Percentiles rank a stretch among this genome's conserved stretches.
Evolutionary conservation across 1,140 invertebrate genomes (phyloP).

Genomic region (Pogonomyrmex californicus): DNA sequence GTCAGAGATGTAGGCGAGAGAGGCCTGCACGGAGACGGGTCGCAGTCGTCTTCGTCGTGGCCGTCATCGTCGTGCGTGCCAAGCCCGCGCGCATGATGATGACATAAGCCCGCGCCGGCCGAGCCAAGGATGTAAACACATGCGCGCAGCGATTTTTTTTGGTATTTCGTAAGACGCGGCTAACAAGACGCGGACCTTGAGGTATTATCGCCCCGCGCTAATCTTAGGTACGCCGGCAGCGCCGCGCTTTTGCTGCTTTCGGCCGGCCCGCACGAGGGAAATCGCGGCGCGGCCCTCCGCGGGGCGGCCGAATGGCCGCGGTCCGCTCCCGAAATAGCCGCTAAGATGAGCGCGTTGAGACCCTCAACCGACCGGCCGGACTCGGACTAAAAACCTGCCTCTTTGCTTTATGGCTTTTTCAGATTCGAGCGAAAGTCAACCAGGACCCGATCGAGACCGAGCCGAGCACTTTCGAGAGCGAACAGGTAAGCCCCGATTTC

Average conservation of each 20-base stretch:
- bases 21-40: not conserved
- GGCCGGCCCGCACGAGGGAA: slow-evolving; percentile 50
- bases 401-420: slow-evolving; percentile 59
- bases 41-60: not conserved
- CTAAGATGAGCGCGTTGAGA: slow-evolving; percentile 31
- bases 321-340: slow-evolving; percentile 60
- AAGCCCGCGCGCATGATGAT: slow-evolving; percentile 64
- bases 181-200: slow-evolving; percentile 75
- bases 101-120: slow-evolving; percentile 70
- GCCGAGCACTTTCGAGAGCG: slow-evolving; percentile 74
- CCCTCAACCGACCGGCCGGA: not conserved
- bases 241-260: slow-evolving; percentile 37
- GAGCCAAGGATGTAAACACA: slow-evolving; percentile 76
- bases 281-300: slow-evolving; percentile 47
- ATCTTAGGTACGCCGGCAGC: slow-evolving; percentile 66
- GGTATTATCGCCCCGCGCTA: slow-evolving; percentile 76
- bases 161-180: slow-evolving; percentile 74
- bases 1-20: slow-evolving; percentile 46
- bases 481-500: slow-evolving; percentile 74
- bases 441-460: slow-evolving; percentile 75
- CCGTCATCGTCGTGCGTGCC: slow-evolving; percentile 37
- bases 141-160: slow-evolving; percentile 71
- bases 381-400: slow-evolving; percentile 17
- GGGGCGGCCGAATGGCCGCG: not conserved
- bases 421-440: slow-evolving; percentile 77